Percentiles rank a stretch among this genome's conserved stretches.
phyloP scores from a whole-genome alignment of 2,113 vertebrate species.

The Spermophilus dauricus region DNA sequence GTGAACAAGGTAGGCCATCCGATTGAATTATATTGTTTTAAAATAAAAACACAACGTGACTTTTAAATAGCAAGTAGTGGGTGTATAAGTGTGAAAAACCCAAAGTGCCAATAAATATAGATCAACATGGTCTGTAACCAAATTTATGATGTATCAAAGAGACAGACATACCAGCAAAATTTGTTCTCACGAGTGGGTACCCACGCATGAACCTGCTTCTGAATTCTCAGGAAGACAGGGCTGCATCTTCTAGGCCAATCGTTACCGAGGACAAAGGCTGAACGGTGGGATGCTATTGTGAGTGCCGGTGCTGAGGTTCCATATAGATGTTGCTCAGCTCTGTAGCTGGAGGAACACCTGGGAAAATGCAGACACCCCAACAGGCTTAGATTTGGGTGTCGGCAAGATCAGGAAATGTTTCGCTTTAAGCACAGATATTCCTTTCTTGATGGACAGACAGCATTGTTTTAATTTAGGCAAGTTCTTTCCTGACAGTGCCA shows the following conservation, averaged over 20 bases:
- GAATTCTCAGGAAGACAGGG: background rate
- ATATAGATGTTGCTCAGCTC: background rate
- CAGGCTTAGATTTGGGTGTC: background rate
- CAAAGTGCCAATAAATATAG: background rate
- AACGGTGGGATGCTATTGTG: background rate
- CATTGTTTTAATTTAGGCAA: constrained; percentile 10
- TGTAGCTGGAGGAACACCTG: background rate
- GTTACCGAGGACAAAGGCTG: background rate
- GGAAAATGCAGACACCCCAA: background rate
- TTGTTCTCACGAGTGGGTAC: background rate
- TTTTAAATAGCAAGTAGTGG: background rate
- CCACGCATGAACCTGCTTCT: background rate
- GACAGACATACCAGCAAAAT: background rate
- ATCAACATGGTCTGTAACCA: background rate
- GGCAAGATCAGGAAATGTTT: constrained; percentile 22
- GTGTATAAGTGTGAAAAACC: constrained; percentile 11
- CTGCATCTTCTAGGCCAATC: rapidly evolving
- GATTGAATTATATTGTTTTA: constrained; percentile 3
- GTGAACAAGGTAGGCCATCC: background rate
- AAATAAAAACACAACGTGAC: constrained; percentile 21
- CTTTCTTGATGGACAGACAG: background rate
- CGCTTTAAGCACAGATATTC: background rate
- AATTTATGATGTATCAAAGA: background rate
- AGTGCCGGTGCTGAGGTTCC: background rate
- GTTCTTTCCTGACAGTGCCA: constrained; percentile 10